A percentile compares a stretch with the other conserved stretches of the same genome.
phyloP scores from a whole-genome alignment of 2,888 invertebrate species.

The Enchytraeus crypticus region DNA sequence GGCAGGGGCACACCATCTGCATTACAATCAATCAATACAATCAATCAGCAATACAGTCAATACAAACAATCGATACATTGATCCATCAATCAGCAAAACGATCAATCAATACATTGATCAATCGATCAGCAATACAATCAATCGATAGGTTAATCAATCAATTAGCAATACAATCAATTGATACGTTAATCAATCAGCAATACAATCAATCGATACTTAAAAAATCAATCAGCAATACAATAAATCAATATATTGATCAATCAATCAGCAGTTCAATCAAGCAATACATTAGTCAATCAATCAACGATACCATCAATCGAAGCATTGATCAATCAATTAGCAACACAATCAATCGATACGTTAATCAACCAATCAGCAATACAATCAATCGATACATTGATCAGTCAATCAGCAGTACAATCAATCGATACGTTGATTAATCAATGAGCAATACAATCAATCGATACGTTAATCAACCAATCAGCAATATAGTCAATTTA shows the following conservation, averaged over 20 bases:
- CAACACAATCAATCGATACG: not conserved
- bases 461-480: not conserved
- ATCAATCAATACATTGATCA: not conserved
- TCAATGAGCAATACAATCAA: not conserved
- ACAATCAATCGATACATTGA: not conserved
- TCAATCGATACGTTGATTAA: not conserved
- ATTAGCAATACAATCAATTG: not conserved
- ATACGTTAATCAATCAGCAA: not conserved
- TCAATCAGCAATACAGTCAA: not conserved
- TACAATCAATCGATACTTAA: not conserved
- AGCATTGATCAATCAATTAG: not conserved
- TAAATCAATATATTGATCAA: not conserved
- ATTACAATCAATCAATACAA: not conserved
- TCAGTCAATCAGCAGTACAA: not conserved
- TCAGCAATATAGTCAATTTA: not conserved
- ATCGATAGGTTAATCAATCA: not conserved
- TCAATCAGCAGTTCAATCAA: not conserved
- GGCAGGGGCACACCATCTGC: not conserved
- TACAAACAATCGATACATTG: not conserved
- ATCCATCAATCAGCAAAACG: not conserved
- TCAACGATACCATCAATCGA: not conserved
- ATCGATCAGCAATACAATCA: not conserved
- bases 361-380: not conserved
- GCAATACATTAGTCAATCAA: not conserved
- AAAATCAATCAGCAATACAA: not conserved